These are phyloP conservation scores for Arion vulgaris DNA, from an alignment of 1,140 invertebrate species.

Conservation along the genomic window DNA sequence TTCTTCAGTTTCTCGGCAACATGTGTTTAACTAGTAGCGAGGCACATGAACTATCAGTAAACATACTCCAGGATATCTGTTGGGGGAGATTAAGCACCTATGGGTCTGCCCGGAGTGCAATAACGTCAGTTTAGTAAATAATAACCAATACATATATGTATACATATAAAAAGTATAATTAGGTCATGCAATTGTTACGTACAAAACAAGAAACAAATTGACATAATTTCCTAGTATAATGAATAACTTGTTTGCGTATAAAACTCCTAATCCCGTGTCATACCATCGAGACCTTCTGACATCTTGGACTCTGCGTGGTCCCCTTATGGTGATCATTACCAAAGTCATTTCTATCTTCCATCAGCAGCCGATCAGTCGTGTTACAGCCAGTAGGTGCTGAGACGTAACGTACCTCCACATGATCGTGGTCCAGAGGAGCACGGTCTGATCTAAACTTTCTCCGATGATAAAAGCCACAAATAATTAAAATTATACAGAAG, in stretches of 20 bases:
- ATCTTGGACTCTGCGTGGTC: constrained; percentile 49
- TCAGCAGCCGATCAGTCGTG: constrained; percentile 63
- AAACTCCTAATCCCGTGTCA: constrained; percentile 34
- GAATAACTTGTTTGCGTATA: too few relatives aligned
- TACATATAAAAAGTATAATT: too few relatives aligned
- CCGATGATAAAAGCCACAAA: constrained; percentile 64
- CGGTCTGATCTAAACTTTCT: constrained; percentile 55
- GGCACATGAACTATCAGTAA: too few relatives aligned
- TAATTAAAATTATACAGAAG: constrained; percentile 63
- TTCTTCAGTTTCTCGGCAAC: too few relatives aligned
- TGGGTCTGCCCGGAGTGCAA: too few relatives aligned
- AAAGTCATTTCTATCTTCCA: constrained; percentile 44
- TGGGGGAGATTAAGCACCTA: too few relatives aligned
- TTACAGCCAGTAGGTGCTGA: constrained; percentile 62
- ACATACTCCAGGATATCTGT: too few relatives aligned
- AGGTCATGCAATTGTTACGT: too few relatives aligned
- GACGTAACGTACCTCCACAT: constrained; percentile 66
- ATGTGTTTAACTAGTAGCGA: too few relatives aligned
- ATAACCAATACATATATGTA: too few relatives aligned
- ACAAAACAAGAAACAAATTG: too few relatives aligned
- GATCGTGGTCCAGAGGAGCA: constrained; percentile 55
- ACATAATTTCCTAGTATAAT: background rate
- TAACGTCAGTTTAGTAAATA: too few relatives aligned
- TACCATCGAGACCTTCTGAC: constrained; percentile 65
- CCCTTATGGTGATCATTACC: constrained; percentile 35